A percentile compares a stretch with the other conserved stretches of the same genome.
Evolutionary conservation across 1,140 invertebrate species (phyloP).

Genomic region (Bombus affinis): DNA sequence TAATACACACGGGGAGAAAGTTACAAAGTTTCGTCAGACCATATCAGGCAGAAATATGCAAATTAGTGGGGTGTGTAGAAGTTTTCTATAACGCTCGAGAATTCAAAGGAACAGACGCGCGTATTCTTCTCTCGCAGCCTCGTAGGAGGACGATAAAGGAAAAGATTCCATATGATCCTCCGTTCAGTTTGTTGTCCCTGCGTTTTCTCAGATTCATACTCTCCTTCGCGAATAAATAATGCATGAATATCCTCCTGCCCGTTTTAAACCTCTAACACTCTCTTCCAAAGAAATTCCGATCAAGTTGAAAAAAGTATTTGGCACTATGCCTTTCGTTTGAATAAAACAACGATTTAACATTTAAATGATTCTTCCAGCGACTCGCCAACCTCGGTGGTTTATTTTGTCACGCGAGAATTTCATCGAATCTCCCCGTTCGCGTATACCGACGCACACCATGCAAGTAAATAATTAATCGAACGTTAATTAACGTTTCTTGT

Average conservation of each 20-base stretch:
- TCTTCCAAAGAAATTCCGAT: neutral
- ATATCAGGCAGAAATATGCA: too few species aligned
- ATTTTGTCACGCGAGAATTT: neutral
- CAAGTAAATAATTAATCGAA: neutral
- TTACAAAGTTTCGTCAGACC: too few species aligned
- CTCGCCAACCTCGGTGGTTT: neutral
- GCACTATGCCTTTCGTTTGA: neutral
- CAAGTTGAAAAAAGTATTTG: neutral
- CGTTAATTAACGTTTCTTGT: neutral
- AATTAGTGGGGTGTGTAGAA: neutral
- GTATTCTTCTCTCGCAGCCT: neutral
- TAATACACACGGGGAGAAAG: too few species aligned
- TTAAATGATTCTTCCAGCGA: neutral
- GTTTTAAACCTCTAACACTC: neutral
- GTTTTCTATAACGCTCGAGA: too few species aligned
- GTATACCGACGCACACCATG: neutral
- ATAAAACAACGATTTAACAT: neutral
- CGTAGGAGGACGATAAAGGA: neutral
- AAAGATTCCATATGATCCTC: conserved; percentile 17
- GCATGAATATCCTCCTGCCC: conserved; percentile 2
- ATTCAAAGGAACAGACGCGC: neutral
- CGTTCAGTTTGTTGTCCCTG: neutral
- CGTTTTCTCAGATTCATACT: neutral
- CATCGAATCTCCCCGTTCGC: too few species aligned
- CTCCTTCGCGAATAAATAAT: conserved; percentile 23